These are phyloP conservation scores for Melospiza georgiana DNA, from an alignment of 2,113 vertebrate species.

Conservation along the genomic window DNA sequence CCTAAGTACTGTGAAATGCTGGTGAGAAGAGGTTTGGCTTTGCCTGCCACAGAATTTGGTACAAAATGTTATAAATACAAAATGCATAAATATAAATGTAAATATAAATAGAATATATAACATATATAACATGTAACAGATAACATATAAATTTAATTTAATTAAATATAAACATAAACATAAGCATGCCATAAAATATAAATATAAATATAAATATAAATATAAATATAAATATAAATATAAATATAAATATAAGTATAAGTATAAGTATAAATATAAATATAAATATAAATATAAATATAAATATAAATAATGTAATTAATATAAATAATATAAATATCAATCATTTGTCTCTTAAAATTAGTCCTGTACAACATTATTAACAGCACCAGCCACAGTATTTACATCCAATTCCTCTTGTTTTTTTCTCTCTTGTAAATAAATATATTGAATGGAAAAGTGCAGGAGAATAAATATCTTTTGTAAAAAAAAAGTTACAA, in stretches of 20 bases:
- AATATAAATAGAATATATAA: too few species aligned
- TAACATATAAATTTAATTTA: too few species aligned
- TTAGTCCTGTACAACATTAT: neutral
- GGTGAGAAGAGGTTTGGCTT: neutral
- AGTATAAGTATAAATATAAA: too few species aligned
- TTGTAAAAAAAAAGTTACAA: neutral
- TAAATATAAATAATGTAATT: too few species aligned
- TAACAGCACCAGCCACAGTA: neutral
- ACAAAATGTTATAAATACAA: neutral
- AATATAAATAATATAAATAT: too few species aligned
- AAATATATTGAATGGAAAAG: neutral
- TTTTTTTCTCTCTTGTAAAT: neutral
- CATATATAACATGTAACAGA: too few species aligned
- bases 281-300: too few species aligned
- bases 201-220: neutral
- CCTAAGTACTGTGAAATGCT: neutral
- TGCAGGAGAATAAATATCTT: neutral
- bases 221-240: too few species aligned
- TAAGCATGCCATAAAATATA: too few species aligned
- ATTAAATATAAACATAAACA: too few species aligned
- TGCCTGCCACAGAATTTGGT: neutral
- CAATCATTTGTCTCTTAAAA: neutral
- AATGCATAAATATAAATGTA: neutral
- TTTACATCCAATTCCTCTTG: accelerated
- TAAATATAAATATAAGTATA: neutral